A percentile compares a stretch with the other conserved stretches of the same genome.
phyloP scores from a whole-genome alignment of 2,888 invertebrate genomes.

The Parnassius orleans region DNA sequence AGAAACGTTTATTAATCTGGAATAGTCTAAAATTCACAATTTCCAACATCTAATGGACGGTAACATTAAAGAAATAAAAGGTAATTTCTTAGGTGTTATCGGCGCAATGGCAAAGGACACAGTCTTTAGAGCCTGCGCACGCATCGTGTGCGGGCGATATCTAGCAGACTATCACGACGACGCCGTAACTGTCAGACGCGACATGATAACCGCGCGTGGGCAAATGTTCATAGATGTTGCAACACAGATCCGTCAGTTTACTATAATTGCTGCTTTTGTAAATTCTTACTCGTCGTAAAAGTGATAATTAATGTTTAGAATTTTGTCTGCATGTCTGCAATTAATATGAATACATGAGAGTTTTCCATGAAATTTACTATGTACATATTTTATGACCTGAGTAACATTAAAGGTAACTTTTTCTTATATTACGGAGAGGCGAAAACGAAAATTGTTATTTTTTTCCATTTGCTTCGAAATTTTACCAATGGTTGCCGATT shows the following conservation, averaged over 20 bases:
- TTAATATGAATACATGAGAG: too few species aligned
- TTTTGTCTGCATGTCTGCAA: too few species aligned
- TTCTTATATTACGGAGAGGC: too few species aligned
- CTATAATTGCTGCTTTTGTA: too few species aligned
- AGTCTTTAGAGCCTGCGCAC: constrained; percentile 24
- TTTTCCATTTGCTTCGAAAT: too few species aligned
- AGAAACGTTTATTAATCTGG: background rate
- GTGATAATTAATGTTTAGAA: too few species aligned
- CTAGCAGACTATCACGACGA: constrained; percentile 61
- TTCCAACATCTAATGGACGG: constrained; percentile 2
- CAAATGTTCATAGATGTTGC: constrained; percentile 46
- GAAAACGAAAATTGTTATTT: too few species aligned
- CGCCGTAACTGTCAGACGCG: constrained; percentile 67
- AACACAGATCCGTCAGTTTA: background rate
- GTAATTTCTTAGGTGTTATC: constrained; percentile 27
- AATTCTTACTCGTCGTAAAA: too few species aligned
- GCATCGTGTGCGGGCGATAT: constrained; percentile 71
- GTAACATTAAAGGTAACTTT: too few species aligned
- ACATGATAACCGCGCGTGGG: constrained; percentile 62
- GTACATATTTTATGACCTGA: too few species aligned
- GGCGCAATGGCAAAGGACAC: constrained; percentile 26
- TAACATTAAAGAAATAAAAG: constrained; percentile 22
- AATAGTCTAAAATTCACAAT: constrained; percentile 19
- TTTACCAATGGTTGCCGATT: too few species aligned
- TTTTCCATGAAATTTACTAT: too few species aligned